phyloP scores from a whole-genome alignment of 1,140 invertebrate species.

The Cephus cinctus region DNA sequence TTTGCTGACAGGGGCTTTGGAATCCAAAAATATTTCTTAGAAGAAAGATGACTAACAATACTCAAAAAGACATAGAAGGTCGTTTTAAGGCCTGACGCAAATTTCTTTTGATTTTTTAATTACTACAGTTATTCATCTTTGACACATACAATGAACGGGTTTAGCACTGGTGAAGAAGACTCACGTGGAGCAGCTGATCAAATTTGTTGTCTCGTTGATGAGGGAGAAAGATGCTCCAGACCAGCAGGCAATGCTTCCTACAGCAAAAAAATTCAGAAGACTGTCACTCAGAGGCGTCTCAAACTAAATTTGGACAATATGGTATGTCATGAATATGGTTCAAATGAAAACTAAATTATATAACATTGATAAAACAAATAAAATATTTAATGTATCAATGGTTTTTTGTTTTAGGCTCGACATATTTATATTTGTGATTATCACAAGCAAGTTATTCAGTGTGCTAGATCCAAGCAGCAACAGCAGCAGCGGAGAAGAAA shows the following conservation, averaged over 20 bases:
- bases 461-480: slow-evolving; percentile 75
- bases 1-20: too few relatives aligned
- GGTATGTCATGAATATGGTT: slow-evolving; percentile 56
- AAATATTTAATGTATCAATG: slow-evolving; percentile 7
- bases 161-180: slow-evolving; percentile 88
- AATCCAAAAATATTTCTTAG: too few relatives aligned
- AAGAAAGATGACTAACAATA: too few relatives aligned
- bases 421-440: slow-evolving; percentile 97
- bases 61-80: too few relatives aligned
- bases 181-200: slow-evolving; percentile 81
- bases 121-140: background rate
- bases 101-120: background rate
- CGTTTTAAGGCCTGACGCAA: too few relatives aligned
- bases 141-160: slow-evolving; percentile 68
- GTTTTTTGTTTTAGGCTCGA: slow-evolving; percentile 66
- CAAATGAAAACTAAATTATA: background rate
- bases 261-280: slow-evolving; percentile 95
- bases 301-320: slow-evolving; percentile 84
- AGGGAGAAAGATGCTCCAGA: slow-evolving; percentile 79
- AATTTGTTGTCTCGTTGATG: slow-evolving; percentile 92
- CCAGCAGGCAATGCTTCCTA: slow-evolving; percentile 94
- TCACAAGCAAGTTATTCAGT: slow-evolving; percentile 94
- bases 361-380: background rate
- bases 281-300: slow-evolving; percentile 87
- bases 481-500: slow-evolving; percentile 68